Evolutionary conservation across 2,888 invertebrate species (phyloP).

Genomic region (Drosophila meridionalis): DNA sequence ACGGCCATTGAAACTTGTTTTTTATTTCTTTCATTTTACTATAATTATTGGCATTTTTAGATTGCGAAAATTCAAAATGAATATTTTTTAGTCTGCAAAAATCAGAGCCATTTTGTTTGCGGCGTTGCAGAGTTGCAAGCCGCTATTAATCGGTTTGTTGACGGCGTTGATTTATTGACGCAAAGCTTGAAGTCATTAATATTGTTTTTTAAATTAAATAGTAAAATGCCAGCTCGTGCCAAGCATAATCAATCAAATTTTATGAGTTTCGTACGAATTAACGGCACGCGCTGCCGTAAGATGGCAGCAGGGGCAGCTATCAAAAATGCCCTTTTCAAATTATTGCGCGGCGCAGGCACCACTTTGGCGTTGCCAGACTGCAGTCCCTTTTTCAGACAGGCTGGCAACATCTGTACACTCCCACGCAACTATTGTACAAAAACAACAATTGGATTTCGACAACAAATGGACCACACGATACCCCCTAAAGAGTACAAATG

Average conservation of each 20-base stretch:
- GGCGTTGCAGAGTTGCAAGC: slow-evolving; percentile 54
- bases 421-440: slow-evolving; percentile 64
- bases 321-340: slow-evolving; percentile 52
- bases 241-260: slow-evolving; percentile 46
- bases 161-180: slow-evolving; percentile 36
- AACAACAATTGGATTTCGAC: slow-evolving; percentile 74
- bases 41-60: slow-evolving; percentile 13
- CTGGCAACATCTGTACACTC: slow-evolving; percentile 34
- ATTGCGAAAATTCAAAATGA: slow-evolving; percentile 47
- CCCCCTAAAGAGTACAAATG: slow-evolving; percentile 72
- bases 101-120: slow-evolving; percentile 77
- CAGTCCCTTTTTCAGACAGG: slow-evolving; percentile 15
- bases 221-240: slow-evolving; percentile 34
- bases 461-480: slow-evolving; percentile 74
- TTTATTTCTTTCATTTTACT: slow-evolving; percentile 32
- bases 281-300: slow-evolving; percentile 58
- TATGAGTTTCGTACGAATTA: slow-evolving; percentile 38
- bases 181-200: slow-evolving; percentile 3
- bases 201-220: slow-evolving; percentile 5
- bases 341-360: slow-evolving; percentile 32
- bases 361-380: slow-evolving; percentile 40
- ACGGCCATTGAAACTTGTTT: slow-evolving; percentile 11
- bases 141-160: slow-evolving; percentile 29
- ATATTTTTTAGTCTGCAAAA: slow-evolving; percentile 65
- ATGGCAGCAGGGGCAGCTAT: slow-evolving; percentile 51